phyloP scores from a whole-genome alignment of 2,797 vertebrate genomes.

The Sebastes nivosus region DNA sequence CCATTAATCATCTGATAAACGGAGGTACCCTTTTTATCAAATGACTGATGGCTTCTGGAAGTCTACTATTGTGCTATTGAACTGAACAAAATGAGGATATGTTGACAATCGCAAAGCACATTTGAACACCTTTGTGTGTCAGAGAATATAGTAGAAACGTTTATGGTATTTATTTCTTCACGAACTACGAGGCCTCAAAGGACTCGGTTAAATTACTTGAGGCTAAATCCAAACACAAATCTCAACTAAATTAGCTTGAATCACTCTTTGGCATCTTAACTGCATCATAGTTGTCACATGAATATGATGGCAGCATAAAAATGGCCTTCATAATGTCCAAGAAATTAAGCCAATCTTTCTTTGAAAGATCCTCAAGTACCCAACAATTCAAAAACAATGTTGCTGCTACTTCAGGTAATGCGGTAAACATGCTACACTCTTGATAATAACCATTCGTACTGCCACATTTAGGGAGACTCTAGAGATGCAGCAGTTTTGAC shows the following conservation, averaged over 20 bases:
- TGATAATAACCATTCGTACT: constrained; percentile 1
- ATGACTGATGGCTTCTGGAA: constrained; percentile 24
- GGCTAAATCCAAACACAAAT: constrained; percentile 4
- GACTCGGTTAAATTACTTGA: neutral
- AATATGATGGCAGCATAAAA: neutral
- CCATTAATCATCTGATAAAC: constrained; percentile 53
- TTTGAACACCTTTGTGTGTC: neutral
- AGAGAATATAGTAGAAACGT: neutral
- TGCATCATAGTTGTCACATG: neutral
- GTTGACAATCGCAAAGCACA: neutral
- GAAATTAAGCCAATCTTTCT: neutral
- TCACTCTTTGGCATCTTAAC: neutral
- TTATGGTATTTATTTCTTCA: neutral
- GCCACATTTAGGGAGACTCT: neutral
- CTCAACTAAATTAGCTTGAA: neutral
- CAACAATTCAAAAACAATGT: neutral
- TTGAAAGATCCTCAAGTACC: neutral
- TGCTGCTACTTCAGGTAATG: neutral
- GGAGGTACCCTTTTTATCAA: constrained; percentile 24
- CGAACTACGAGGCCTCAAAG: neutral
- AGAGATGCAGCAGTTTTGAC: neutral
- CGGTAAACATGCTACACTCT: neutral
- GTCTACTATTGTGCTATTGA: neutral
- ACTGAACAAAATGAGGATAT: neutral
- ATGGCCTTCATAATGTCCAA: neutral